These are phyloP conservation scores for Dinothrombium tinctorium DNA, from an alignment of 1,140 invertebrate genomes.

Conservation along the genomic window DNA sequence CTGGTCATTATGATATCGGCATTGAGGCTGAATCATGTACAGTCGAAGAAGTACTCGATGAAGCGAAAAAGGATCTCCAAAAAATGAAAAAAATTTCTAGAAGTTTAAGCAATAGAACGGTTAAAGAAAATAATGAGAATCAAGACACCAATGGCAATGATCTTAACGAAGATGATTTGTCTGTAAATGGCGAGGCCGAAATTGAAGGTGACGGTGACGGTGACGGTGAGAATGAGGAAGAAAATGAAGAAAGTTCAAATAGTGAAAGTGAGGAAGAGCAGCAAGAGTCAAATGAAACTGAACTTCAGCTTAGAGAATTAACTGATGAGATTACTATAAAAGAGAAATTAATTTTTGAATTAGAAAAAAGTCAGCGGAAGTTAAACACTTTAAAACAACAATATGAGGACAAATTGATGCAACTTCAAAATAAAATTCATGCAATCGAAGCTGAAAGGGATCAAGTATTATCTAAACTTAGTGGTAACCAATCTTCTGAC, in stretches of 20 bases:
- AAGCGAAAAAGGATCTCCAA: conserved; percentile 39
- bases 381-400: conserved; percentile 58
- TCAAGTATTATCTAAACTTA: conserved; percentile 43
- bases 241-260: conserved; percentile 17
- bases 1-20: conserved; percentile 9
- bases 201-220: conserved; percentile 26
- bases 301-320: conserved; percentile 11
- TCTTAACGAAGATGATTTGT: conserved; percentile 8
- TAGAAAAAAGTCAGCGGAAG: conserved; percentile 62
- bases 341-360: conserved; percentile 70
- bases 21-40: conserved; percentile 13
- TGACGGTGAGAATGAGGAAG: conserved; percentile 18
- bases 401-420: conserved; percentile 80
- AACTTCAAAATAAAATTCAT: conserved; percentile 60
- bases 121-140: neutral
- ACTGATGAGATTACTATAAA: conserved; percentile 15
- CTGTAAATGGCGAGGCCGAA: conserved; percentile 23
- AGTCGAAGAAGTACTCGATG: conserved; percentile 27
- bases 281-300: conserved; percentile 6
- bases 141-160: conserved; percentile 5
- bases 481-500: conserved; percentile 14
- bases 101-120: conserved; percentile 13
- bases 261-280: conserved; percentile 10
- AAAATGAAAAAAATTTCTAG: conserved; percentile 24
- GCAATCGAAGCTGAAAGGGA: conserved; percentile 79